Evolutionary conservation across 53 echinoderm and acorn worm species (phyloP).

Genomic region (Echinometra lucunter): DNA sequence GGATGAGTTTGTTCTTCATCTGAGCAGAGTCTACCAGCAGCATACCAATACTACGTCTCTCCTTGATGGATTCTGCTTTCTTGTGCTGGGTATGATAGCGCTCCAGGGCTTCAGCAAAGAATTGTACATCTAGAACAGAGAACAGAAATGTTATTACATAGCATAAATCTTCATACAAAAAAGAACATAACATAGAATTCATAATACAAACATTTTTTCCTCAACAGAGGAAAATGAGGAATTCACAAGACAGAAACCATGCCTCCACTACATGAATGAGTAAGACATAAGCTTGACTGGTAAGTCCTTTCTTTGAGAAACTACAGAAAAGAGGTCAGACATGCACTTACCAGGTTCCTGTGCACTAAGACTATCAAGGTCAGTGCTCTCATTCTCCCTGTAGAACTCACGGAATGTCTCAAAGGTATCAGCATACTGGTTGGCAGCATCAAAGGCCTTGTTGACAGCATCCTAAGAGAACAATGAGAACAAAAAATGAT

Average conservation of each 20-base stretch:
- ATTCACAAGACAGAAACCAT: no score
- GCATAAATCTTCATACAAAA: neutral
- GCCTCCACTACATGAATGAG: no score
- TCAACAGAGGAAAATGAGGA: no score
- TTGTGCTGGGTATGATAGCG: constrained; percentile 91
- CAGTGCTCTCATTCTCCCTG: constrained; percentile 94
- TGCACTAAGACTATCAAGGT: constrained; percentile 83
- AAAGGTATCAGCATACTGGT: constrained; percentile 98
- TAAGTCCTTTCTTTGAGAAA: neutral
- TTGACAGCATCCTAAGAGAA: constrained; percentile 86
- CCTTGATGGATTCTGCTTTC: constrained; percentile 87
- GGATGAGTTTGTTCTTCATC: constrained; percentile 98
- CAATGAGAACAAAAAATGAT: neutral
- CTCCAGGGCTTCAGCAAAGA: constrained; percentile 91
- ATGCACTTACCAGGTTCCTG: constrained; percentile 87
- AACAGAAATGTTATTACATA: neutral
- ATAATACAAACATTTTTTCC: no score
- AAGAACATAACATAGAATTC: neutral
- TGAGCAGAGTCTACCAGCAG: constrained; percentile 88
- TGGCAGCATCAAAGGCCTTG: constrained; percentile 97
- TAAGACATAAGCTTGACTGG: no score
- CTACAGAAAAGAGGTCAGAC: neutral
- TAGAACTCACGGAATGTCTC: constrained; percentile 99
- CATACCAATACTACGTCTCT: constrained; percentile 92
- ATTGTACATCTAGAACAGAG: constrained; percentile 86